Evolutionary conservation across 2,797 vertebrate genomes (phyloP), one percentile per base, ranked within the genome.

Genomic region (Channallabes apus): DNA sequence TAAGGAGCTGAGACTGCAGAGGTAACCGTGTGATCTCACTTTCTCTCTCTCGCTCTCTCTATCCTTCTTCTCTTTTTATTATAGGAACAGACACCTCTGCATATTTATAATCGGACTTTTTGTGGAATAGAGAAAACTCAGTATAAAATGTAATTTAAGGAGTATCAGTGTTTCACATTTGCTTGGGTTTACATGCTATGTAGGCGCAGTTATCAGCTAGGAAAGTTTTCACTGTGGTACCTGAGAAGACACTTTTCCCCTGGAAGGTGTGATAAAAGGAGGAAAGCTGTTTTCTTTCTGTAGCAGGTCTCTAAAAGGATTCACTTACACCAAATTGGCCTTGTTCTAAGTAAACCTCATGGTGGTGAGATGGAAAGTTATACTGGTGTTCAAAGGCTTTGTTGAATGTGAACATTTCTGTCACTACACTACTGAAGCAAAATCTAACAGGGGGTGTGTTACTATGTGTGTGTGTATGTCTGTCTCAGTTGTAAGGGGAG

Each of bases 1-100:
- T 71, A 97, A 95, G 93, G 97, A 98, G 91, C 93, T 99, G 91
- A 94, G 97, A 85, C 89, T 95, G 78, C 97, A 97, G 89, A 96
- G 98, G 98, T 98, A 96, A 89, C 88, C 62, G 4, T 61, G 4
- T 18, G 20, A 65, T 51, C 11, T 20, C 58, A 17, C 9, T 41
- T 54, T 35, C 29, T 61, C 78, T 56, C 18, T 67, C 38, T 64
- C 29, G 24, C 27, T 79, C 18, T 14, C 62, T 27, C 69, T 64
- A 58, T 67, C 58, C 64, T 29, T 54, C 82, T 62, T n/a, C n/a
- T n/a, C 6, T 6, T 78, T 78, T 88, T 80, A 17, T 54, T 85
- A 86, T n/a, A n/a, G 86, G 85, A 87, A 88, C 85, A 3, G 35
- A 75, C 89, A 84, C 85, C 82, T 84, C 89, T 86, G 71, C 90